Evolutionary conservation across 2,113 vertebrate species (phyloP).

Genomic region (Channa maculata): DNA sequence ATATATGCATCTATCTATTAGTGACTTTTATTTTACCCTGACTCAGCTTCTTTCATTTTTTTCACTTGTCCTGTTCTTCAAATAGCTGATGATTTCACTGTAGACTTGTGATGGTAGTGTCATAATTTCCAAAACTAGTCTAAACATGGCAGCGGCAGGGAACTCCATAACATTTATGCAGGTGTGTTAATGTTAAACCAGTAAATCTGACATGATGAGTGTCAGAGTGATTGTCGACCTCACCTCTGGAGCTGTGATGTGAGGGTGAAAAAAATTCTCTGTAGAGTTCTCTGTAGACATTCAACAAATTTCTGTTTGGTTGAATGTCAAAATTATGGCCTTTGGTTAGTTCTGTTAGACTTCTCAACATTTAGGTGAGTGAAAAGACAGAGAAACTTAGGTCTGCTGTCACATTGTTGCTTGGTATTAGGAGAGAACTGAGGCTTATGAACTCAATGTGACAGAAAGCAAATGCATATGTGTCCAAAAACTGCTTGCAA

Average conservation of each 20-base stretch:
- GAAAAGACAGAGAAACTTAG: not conserved
- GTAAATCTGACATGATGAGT: slow-evolving; percentile 63
- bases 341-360: slow-evolving; percentile 1
- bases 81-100: slow-evolving; percentile 51
- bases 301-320: slow-evolving; percentile 8
- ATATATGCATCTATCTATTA: not conserved
- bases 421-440: not conserved
- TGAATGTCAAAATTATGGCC: not conserved
- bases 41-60: slow-evolving; percentile 1
- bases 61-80: slow-evolving; percentile 3
- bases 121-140: slow-evolving; percentile 66
- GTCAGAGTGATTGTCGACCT: slow-evolving; percentile 25
- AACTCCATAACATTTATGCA: slow-evolving; percentile 60
- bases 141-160: slow-evolving; percentile 67
- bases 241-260: slow-evolving; percentile 9
- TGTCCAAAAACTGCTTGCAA: not conserved
- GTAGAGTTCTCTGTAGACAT: not conserved
- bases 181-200: slow-evolving; percentile 75
- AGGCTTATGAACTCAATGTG: not conserved
- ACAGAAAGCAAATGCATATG: not conserved
- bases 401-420: not conserved
- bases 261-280: slow-evolving; percentile 7
- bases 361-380: not conserved
- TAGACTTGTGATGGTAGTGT: slow-evolving; percentile 29
- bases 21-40: not conserved